Evolutionary conservation across 2,113 vertebrate genomes (phyloP), one percentile per base, ranked within the genome.

Genomic region (Halichoerus grypus): DNA sequence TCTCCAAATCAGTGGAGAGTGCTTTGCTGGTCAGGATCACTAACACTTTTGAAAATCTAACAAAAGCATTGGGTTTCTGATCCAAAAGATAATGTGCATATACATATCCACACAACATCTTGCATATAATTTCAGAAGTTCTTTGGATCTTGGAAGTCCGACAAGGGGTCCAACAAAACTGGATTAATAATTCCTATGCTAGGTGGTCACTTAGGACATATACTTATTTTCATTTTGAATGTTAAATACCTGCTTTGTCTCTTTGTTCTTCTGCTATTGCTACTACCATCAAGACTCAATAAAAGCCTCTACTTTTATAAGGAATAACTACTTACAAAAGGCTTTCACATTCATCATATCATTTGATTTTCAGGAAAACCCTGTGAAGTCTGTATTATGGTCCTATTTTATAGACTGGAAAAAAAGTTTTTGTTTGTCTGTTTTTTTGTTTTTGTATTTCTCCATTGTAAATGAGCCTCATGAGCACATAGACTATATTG

Each of bases 1-100:
- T 88, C 36, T 77, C 33, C 16, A 8, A 1, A 69, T 39, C 39
- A 81, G 3, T 36, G 46, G 36, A 36, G 36, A 36, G n/a, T 81
- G 63, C 15, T 94, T 76, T 96, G 39, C 16, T 42, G 82, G 57
- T 67, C 51, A 46, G 26, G 46, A 53, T 97, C 39, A 46, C 42
- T 76, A 76, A n/a, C 4, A 26, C 22, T 63, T 96, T 96, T 95
- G 85, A 46, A 61, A 84, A 85, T 59, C 76, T 67, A 71, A 57
- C 31, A 36, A 84, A 79, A 83, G 14, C 7, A 59, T 15, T 79
- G 6, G 11, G 3, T 36, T 33, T 77, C 5, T 95, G 76, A 82
- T 39, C 24, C 8, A 46, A 39, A 28, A 91, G 55, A 19, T 33
- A 81, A 65, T 61, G 24, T 67, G 18, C 28, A 49, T 71, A 19